These are phyloP conservation scores for Melieria crassipennis DNA, from an alignment of 2,888 invertebrate genomes.

Conservation along the genomic window DNA sequence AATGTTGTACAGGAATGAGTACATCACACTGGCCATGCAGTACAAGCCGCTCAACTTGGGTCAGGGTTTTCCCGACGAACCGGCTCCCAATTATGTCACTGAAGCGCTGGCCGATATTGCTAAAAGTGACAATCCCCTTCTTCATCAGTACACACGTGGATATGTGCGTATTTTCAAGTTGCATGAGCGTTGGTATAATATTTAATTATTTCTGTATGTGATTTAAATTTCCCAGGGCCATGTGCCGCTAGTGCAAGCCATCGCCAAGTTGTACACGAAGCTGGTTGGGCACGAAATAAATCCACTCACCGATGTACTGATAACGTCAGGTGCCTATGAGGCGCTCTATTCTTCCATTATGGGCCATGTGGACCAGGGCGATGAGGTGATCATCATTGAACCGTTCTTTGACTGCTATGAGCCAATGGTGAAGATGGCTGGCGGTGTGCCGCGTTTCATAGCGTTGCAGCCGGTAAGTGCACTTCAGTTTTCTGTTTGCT, in stretches of 20 bases:
- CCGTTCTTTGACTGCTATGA: slow-evolving; percentile 99
- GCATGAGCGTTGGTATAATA: not conserved
- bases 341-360: slow-evolving; percentile 87
- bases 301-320: slow-evolving; percentile 84
- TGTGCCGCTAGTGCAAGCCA: slow-evolving; percentile 83
- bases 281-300: slow-evolving; percentile 81
- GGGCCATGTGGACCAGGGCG: slow-evolving; percentile 85
- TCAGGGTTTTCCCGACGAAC: slow-evolving; percentile 95
- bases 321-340: slow-evolving; percentile 95
- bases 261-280: slow-evolving; percentile 86
- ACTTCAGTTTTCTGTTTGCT: not conserved
- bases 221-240: slow-evolving; percentile 76
- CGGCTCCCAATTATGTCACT: slow-evolving; percentile 84
- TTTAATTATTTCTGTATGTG: not conserved
- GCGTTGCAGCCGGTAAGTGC: slow-evolving; percentile 80
- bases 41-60: slow-evolving; percentile 93
- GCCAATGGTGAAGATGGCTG: slow-evolving; percentile 90
- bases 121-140: slow-evolving; percentile 74
- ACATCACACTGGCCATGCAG: slow-evolving; percentile 82
- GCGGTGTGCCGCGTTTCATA: slow-evolving; percentile 87
- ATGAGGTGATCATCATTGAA: slow-evolving; percentile 96
- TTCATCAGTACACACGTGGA: slow-evolving; percentile 94
- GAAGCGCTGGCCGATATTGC: slow-evolving; percentile 78
- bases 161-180: slow-evolving; percentile 74
- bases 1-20: slow-evolving; percentile 83